Evolutionary conservation across 2,797 vertebrate genomes (phyloP).

Genomic region (Scyliorhinus canicula): DNA sequence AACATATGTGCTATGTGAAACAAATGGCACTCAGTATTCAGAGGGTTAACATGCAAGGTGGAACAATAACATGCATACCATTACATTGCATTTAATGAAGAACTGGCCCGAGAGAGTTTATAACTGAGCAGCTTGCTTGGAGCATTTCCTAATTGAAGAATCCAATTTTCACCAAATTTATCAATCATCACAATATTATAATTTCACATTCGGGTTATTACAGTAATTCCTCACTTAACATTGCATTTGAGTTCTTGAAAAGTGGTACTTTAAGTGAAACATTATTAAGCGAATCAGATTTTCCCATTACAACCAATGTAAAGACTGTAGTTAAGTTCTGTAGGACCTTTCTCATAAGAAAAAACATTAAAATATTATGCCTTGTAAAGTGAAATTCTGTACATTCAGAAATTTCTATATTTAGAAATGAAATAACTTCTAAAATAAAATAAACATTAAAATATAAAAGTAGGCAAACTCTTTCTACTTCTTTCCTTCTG

Average conservation of each 20-base stretch:
- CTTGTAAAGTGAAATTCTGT: no score
- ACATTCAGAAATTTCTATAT: no score
- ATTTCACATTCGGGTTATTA: neutral
- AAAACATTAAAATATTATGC: no score
- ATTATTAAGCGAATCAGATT: no score
- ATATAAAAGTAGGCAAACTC: neutral
- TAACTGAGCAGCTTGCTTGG: neutral
- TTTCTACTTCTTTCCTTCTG: no score
- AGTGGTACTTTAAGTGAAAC: no score
- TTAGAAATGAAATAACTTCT: no score
- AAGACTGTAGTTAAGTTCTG: no score
- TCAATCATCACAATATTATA: neutral
- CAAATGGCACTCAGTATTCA: neutral
- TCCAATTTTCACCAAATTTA: neutral
- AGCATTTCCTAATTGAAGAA: neutral
- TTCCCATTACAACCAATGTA: no score
- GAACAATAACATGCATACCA: neutral
- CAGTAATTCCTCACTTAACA: no score
- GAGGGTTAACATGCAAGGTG: neutral
- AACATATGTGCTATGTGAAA: conserved; percentile 12
- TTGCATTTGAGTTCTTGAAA: neutral
- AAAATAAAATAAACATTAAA: no score
- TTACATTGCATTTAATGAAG: neutral
- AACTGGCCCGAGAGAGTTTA: neutral
- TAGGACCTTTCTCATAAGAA: no score